phyloP scores from a whole-genome alignment of 2,797 vertebrate species.

The Syndactyla subalaris region DNA sequence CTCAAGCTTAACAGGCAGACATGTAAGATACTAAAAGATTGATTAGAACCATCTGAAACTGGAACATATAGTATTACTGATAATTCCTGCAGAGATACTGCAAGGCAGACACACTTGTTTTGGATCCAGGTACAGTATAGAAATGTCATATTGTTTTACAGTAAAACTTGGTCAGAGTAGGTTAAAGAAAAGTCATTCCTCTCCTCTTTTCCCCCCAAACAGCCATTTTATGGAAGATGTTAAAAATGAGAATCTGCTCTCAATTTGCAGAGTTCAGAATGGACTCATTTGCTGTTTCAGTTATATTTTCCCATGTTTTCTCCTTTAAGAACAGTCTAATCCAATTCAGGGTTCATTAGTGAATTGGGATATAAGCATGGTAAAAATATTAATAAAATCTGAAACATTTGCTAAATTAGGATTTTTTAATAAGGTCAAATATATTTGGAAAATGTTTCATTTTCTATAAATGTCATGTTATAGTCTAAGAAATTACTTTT shows the following conservation, averaged over 20 bases:
- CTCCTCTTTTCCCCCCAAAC: neutral
- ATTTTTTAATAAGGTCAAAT: slow-evolving; percentile 58
- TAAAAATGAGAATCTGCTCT: slow-evolving; percentile 42
- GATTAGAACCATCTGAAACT: slow-evolving; percentile 43
- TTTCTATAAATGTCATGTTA: neutral
- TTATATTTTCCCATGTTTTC: slow-evolving; percentile 10
- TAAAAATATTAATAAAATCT: slow-evolving; percentile 41
- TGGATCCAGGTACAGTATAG: slow-evolving; percentile 19
- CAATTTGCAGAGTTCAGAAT: slow-evolving; percentile 34
- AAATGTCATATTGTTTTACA: slow-evolving; percentile 7
- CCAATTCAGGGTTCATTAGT: slow-evolving; percentile 52
- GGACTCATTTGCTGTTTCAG: neutral
- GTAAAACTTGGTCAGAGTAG: slow-evolving; percentile 18
- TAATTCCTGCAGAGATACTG: slow-evolving; percentile 56
- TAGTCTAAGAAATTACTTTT: neutral
- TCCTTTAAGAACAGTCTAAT: slow-evolving; percentile 36
- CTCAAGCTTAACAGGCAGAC: slow-evolving; percentile 7
- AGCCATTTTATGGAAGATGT: slow-evolving; percentile 5
- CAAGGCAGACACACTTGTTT: slow-evolving; percentile 18
- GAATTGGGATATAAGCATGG: slow-evolving; percentile 46
- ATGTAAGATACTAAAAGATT: slow-evolving; percentile 30
- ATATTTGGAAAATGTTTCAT: slow-evolving; percentile 41
- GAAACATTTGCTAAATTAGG: slow-evolving; percentile 27
- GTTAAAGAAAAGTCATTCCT: slow-evolving; percentile 41
- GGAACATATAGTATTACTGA: slow-evolving; percentile 51